Evolutionary conservation across 1,140 invertebrate genomes (phyloP), one percentile per base, ranked within the genome.

Genomic region (Drosophila eugracilis): DNA sequence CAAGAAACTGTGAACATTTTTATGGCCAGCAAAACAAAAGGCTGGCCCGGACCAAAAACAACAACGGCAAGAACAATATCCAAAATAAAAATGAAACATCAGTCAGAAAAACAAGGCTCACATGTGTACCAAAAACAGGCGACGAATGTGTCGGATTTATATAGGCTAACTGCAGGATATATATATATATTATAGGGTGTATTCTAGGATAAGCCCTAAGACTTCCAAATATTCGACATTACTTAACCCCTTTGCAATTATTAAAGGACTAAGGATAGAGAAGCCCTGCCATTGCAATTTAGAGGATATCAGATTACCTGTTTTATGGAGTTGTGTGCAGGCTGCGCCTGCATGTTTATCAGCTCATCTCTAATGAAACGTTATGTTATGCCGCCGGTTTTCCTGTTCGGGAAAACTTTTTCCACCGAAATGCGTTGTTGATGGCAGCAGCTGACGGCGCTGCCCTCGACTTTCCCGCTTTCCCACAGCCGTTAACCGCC

Each of bases 291-390:
- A n/a, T n/a, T n/a, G n/a, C n/a, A n/a, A n/a, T n/a, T n/a, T n/a
- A n/a, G n/a, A n/a, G n/a, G n/a, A n/a, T n/a, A n/a, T n/a, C n/a
- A n/a, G n/a, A n/a, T n/a, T n/a, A n/a, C n/a, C n/a, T n/a, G n/a
- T n/a, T n/a, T n/a, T n/a, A n/a, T n/a, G n/a, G n/a, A n/a, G n/a
- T 58, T 32, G 58, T 12, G 39, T 22, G 21, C 60, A 45, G 42
- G 42, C 60, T 75, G 34, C 45, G 54, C 24, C 45, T 83, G 80
- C 79, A 72, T 75, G 76, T 84, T 85, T 80, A 79, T 84, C 80
- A 75, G 72, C 76, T 84, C 81, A 84, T 80, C 72, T 84, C 80
- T 84, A 84, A 84, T 84, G 80, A 75, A 84, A 85, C 76, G 80
- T 85, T 85, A 80, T 80, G 81, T 80, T 85, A 75, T 78, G 45